phyloP scores from a whole-genome alignment of 2,113 vertebrate species.

The Dipodomys ordii region DNA sequence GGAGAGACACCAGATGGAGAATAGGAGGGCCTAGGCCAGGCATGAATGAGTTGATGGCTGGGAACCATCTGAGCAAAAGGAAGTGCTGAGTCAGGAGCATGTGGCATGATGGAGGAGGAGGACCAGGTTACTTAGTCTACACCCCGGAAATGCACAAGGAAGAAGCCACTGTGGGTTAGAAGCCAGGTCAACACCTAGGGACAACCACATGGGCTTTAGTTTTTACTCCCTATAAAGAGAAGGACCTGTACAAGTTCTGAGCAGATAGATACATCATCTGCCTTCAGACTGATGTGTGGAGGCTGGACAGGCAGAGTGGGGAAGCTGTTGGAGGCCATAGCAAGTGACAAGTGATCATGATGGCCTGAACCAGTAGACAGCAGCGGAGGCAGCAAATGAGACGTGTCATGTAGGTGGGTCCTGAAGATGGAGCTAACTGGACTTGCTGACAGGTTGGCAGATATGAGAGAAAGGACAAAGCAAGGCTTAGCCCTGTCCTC shows the following conservation, averaged over 20 bases:
- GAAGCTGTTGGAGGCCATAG: background rate
- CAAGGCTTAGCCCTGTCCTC: background rate
- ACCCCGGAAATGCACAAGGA: background rate
- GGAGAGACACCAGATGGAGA: background rate
- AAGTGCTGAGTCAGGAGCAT: background rate
- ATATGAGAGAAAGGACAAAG: background rate
- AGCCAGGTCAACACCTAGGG: background rate
- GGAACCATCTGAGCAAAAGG: background rate
- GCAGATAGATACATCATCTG: background rate
- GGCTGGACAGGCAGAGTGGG: no score
- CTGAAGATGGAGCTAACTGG: background rate
- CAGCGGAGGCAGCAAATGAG: background rate
- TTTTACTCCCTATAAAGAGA: background rate
- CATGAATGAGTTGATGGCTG: background rate
- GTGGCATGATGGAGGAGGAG: background rate
- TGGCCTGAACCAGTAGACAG: background rate
- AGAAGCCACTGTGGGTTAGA: background rate
- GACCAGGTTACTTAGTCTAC: background rate
- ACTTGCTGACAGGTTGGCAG: background rate
- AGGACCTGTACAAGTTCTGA: background rate
- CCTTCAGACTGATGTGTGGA: background rate
- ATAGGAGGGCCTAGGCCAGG: background rate
- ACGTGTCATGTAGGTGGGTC: background rate
- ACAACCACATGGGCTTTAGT: no score
- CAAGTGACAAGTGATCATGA: background rate